Base-by-base conservation (phyloP, 2,797 vertebrate species). In the Falco biarmicus region DNA sequence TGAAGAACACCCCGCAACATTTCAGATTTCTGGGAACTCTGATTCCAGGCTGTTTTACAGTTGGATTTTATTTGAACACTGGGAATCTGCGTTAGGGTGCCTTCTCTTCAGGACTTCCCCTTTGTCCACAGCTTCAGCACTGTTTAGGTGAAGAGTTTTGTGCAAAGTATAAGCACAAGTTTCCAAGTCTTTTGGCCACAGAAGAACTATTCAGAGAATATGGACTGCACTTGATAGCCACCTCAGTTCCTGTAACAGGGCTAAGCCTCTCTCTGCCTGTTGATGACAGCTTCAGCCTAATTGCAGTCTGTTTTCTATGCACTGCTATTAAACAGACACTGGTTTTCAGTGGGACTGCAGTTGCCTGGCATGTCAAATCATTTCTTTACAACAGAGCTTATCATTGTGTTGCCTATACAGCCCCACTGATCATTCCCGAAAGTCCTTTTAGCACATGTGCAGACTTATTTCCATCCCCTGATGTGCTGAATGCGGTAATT, bases 341-440 rank as follows among this genome's bases (percentile, higher is more conserved):
- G 84, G 48, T 86, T 97, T 97, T 94, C 95, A 97, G 95, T 26
- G 10, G 95, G 87, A 81, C 77, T 92, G 95, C 95, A 94, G 92
- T 96, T 97, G 95, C 94, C 91, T 98, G 95, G 89, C 93, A 96
- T 87, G 93, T 93, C 91, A 96, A 97, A 96, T 97, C 4, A 71
- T 91, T 97, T 95, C 90, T 97, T 96, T 95, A 80, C 29, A 95
- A 96, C 90, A 95, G 94, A 98, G 97, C 89, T 97, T 95, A 96
- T 97, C 91, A 97, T 97, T 98, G 97, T 98, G 92, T 96, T 1
- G 11, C 53, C 61, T 71, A 14, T 39, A 82, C 43, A 95, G 89
- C 84, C 84, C 60, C 78, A 73, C 86, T 85, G 96, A 95, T 96
- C 93, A 92, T 96, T 97, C 93, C 95, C 95, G 84, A 96, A 98